Evolutionary conservation across 1,140 invertebrate genomes (phyloP).

Genomic region (Ganaspis sp.): DNA sequence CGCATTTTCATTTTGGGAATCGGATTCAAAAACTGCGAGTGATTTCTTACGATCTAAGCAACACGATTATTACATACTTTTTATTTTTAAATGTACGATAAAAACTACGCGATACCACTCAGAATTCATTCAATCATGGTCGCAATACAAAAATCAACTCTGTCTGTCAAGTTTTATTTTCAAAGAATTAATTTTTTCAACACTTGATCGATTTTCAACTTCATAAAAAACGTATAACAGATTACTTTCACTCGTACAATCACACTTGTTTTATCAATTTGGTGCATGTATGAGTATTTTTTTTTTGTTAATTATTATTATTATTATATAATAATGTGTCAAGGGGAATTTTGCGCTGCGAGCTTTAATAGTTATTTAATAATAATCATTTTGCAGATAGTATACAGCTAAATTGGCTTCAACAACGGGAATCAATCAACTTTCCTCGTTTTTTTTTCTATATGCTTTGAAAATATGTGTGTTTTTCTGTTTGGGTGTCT

Average conservation of each 20-base stretch:
- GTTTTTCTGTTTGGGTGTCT: constrained; percentile 22
- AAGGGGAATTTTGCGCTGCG: background rate
- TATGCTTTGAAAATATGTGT: constrained; percentile 36
- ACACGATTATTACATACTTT: background rate
- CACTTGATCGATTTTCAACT: constrained; percentile 31
- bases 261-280: constrained; percentile 16
- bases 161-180: constrained; percentile 38
- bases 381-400: background rate
- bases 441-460: constrained; percentile 34
- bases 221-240: constrained; percentile 52
- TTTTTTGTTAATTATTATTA: background rate
- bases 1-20: no score
- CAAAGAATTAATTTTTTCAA: constrained; percentile 31
- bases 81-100: background rate
- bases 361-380: background rate
- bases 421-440: background rate
- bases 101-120: constrained; percentile 13
- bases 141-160: constrained; percentile 57
- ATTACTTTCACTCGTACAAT: constrained; percentile 40
- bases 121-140: constrained; percentile 10
- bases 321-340: background rate
- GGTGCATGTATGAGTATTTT: constrained; percentile 12
- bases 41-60: constrained; percentile 3
- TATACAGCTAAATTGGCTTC: constrained; percentile 13
- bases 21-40: background rate